Evolutionary conservation across 2,797 vertebrate species (phyloP), one percentile per base, ranked within the genome.

Genomic region (Muscicapa comitata): DNA sequence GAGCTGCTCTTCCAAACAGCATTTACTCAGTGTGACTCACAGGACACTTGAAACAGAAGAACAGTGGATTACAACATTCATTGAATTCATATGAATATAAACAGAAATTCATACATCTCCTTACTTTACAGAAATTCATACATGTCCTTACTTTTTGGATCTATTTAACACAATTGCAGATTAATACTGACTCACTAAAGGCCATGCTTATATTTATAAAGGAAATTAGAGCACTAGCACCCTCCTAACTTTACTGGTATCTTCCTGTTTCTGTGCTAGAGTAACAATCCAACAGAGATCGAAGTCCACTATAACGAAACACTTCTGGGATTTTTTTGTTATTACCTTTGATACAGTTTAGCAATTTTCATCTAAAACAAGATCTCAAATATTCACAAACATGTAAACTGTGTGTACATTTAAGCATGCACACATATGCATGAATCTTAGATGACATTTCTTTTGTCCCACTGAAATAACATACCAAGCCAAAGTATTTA

Each of bases 401-500:
- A 53, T 16, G 29, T 35, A 67, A 76, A 84, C 10, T 45, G 8
- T 13, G 5, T 38, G n/a, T 14, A 73, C 26, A 28, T 35, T 40
- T 63, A 62, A 10, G 35, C 0, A 0, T 38, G n/a, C 20, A 67
- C 35, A 82, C 15, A 62, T 11, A 61, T 3, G 14, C 43, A 51
- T 13, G 9, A 66, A 79, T 31, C 24, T 70, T 33, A 18, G 7
- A 84, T 11, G 50, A 47, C 18, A 57, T 48, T 80, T 74, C 66
- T 43, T 75, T 72, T 45, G 18, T 54, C 10, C 7, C 29, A 42
- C 55, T 71, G 68, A 85, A 91, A 92, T 26, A 87, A 71, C 59
- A 51, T 61, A 92, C 15, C 67, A 78, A 85, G 81, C 25, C 65
- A 82, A 79, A 80, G 75, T 17, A 53, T 23, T 82, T 90, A 54